Evolutionary conservation across 2,113 vertebrate genomes (phyloP).

Genomic region (Larimichthys polyactis): DNA sequence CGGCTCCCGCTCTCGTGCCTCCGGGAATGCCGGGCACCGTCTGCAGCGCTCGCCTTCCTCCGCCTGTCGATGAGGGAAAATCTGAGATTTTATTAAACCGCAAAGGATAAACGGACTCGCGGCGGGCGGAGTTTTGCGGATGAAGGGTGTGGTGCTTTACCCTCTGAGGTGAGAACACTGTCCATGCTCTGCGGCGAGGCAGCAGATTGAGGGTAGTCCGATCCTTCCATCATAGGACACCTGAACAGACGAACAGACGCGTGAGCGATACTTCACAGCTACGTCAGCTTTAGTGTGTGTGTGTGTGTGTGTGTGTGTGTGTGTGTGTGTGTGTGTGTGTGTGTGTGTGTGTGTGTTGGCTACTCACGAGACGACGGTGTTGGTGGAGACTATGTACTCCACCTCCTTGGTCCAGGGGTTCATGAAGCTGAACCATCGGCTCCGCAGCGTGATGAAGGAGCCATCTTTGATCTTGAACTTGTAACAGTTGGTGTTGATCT

Average conservation of each 20-base stretch:
- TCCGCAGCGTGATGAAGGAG: slow-evolving; percentile 96
- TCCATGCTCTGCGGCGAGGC: slow-evolving; percentile 96
- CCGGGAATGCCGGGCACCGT: slow-evolving; percentile 97
- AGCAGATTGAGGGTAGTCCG: slow-evolving; percentile 92
- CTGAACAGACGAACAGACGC: slow-evolving; percentile 16
- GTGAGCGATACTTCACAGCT: not conserved
- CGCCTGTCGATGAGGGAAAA: slow-evolving; percentile 81
- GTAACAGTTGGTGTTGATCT: slow-evolving; percentile 98
- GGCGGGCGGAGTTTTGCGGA: too few relatives aligned
- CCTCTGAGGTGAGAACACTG: slow-evolving; percentile 92
- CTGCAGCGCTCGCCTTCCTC: slow-evolving; percentile 91
- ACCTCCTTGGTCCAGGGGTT: slow-evolving; percentile 99
- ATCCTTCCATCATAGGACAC: slow-evolving; percentile 87
- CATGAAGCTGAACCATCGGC: slow-evolving; percentile 99
- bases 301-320: too few relatives aligned
- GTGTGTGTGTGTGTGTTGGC: not conserved
- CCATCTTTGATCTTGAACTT: slow-evolving; percentile 99
- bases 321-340: too few relatives aligned
- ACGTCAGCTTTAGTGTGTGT: too few relatives aligned
- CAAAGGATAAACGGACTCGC: not conserved
- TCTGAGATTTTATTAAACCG: not conserved
- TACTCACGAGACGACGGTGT: slow-evolving; percentile 98
- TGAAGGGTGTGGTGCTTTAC: slow-evolving; percentile 52
- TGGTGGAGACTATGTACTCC: slow-evolving; percentile 99
- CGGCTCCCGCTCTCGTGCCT: slow-evolving; percentile 95